Evolutionary conservation across 1,140 invertebrate genomes (phyloP), one percentile per base, ranked within the genome.

Genomic region (Monomorium pharaonis): DNA sequence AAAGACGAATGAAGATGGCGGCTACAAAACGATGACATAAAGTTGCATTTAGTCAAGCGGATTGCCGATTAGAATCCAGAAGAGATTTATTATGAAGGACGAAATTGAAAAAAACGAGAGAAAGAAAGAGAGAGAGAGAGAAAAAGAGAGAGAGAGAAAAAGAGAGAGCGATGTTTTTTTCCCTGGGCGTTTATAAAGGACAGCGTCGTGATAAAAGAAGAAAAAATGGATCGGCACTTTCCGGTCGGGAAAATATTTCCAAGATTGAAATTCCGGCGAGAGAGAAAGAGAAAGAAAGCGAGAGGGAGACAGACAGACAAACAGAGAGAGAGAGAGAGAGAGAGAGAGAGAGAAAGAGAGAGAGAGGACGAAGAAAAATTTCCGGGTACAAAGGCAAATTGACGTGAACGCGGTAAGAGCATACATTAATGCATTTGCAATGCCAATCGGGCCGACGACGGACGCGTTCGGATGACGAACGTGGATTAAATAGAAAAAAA

Each of bases 381-480:
- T 44, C 67, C 18, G 65, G 51, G 27, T 49, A 83, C 54, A 83
- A 83, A 83, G 67, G 51, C 78, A 72, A 74, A 83, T 74, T 83
- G 67, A 49, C 78, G n/a, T n/a, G 67, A 58, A 74, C 78, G 78
- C 24, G n/a, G 67, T 47, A 30, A 74, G 67, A 51, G 67, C 67
- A 47, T 74, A 72, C 67, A 60, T 83, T 83, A 58, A 47, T 49
- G 78, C 67, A 74, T 83, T 83, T 74, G 78, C 78, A 83, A 83
- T 83, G 78, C 78, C 78, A 83, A 74, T 83, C 67, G 78, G 54
- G 37, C 18, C 67, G 65, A n/a, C 44, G 44, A 37, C n/a, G 14
- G n/a, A 21, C 77, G 30, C 44, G 33, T 69, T 42, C 37, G 76
- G 76, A 51, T n/a, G 60, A 67, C 27, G 75, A 14, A 16, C n/a